Evolutionary conservation across 2,113 vertebrate genomes (phyloP).

Genomic region (Lycocorax pyrrhopterus): DNA sequence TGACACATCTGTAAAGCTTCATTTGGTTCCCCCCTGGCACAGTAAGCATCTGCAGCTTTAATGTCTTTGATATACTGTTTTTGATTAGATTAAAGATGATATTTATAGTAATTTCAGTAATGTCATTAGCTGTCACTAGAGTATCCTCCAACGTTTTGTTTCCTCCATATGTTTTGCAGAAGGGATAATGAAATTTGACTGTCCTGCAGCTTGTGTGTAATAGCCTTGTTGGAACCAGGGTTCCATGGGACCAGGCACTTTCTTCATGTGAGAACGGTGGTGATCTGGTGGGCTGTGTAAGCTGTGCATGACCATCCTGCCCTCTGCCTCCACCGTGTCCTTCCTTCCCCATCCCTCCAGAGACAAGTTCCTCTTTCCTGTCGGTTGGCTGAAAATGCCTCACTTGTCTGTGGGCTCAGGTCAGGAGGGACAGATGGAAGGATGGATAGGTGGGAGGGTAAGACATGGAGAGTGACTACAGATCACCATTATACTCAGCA

Average conservation of each 20-base stretch:
- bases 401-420: background rate
- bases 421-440: background rate
- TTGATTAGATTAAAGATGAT: slow-evolving; percentile 56
- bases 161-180: slow-evolving; percentile 43
- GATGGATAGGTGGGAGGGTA: background rate
- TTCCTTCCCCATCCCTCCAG: background rate
- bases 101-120: slow-evolving; percentile 60
- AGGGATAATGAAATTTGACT: slow-evolving; percentile 56
- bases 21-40: slow-evolving; percentile 50
- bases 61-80: slow-evolving; percentile 57
- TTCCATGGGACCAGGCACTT: background rate
- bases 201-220: slow-evolving; percentile 12
- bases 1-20: slow-evolving; percentile 64
- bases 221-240: background rate
- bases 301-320: background rate
- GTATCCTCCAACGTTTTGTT: slow-evolving; percentile 56
- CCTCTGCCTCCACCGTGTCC: rapidly evolving
- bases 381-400: background rate
- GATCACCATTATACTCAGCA: background rate
- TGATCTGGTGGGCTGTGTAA: background rate
- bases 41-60: slow-evolving; percentile 51
- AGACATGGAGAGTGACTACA: background rate
- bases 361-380: background rate
- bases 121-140: slow-evolving; percentile 55
- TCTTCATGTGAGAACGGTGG: background rate